Conservation (phyloP, 2,888 invertebrate species). For the Tuberolachnus salignus region DNA sequence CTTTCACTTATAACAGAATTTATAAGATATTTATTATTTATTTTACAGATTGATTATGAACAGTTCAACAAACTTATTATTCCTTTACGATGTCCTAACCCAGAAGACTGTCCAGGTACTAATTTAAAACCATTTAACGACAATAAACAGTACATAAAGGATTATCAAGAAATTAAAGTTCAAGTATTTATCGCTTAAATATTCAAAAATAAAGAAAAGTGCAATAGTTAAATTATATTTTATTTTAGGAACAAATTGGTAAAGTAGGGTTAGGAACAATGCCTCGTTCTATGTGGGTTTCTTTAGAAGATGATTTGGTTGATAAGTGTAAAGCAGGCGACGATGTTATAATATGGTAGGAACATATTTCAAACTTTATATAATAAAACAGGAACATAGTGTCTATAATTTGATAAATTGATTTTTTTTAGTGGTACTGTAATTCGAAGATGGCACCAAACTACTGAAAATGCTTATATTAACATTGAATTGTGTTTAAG, state of each 20-base stretch:
- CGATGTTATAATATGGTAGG: slow-evolving; percentile 81
- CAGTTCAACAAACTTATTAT: slow-evolving; percentile 68
- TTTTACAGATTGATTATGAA: slow-evolving; percentile 69
- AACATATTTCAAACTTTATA: neutral
- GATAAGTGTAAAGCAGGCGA: slow-evolving; percentile 88
- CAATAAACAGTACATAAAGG: slow-evolving; percentile 71
- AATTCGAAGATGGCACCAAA: slow-evolving; percentile 74
- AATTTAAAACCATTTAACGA: slow-evolving; percentile 66
- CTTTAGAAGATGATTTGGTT: slow-evolving; percentile 83
- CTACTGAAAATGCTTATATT: slow-evolving; percentile 67
- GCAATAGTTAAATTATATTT: neutral
- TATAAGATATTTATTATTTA: slow-evolving; percentile 17
- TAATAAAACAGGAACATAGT: neutral
- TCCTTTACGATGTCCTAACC: slow-evolving; percentile 67
- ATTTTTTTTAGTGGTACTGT: slow-evolving; percentile 74
- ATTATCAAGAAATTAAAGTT: slow-evolving; percentile 86
- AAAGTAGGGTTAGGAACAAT: slow-evolving; percentile 74
- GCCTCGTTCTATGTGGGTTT: slow-evolving; percentile 78
- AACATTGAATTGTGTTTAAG: slow-evolving; percentile 75
- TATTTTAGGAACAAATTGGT: slow-evolving; percentile 75
- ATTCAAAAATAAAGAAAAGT: too few relatives aligned
- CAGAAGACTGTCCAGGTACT: slow-evolving; percentile 67
- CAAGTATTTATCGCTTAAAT: slow-evolving; percentile 65
- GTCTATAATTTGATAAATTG: slow-evolving; percentile 4
- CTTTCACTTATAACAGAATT: too few relatives aligned